Conservation (phyloP, 1,140 invertebrate genomes). For the Brachionus calyciflorus region DNA sequence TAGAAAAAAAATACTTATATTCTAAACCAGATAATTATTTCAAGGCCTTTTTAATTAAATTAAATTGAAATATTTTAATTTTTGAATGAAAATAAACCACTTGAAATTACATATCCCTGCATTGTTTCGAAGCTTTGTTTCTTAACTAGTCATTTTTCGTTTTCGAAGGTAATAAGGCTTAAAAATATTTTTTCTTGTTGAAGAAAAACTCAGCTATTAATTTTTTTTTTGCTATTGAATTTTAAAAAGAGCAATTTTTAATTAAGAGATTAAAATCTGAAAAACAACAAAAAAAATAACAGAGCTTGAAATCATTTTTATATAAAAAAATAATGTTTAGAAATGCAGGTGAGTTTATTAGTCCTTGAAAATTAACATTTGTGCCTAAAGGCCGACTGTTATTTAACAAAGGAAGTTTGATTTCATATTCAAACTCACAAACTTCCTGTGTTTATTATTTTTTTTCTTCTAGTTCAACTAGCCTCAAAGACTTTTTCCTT, state of each 20-base stretch:
- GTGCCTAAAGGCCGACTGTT: not conserved
- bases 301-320: constrained; percentile 13
- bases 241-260: constrained; percentile 1
- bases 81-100: constrained; percentile 9
- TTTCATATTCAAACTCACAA: constrained; percentile 21
- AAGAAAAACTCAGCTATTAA: not conserved
- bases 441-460: too few species aligned
- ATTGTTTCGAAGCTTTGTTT: constrained; percentile 13
- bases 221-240: too few species aligned
- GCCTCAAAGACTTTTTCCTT: too few species aligned
- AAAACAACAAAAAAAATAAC: constrained; percentile 37
- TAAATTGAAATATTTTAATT: constrained; percentile 20
- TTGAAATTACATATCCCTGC: constrained; percentile 29
- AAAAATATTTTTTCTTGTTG: constrained; percentile 5
- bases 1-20: too few species aligned
- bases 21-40: too few species aligned
- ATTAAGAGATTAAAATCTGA: constrained; percentile 24
- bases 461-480: too few species aligned
- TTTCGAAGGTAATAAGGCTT: not conserved
- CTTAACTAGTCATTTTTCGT: not conserved
- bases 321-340: too few species aligned
- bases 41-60: too few species aligned
- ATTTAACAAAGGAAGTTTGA: not conserved
- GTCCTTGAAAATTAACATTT: constrained; percentile 17
- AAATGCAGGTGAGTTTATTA: too few species aligned